Percentiles rank a stretch among this genome's conserved stretches.
Evolutionary conservation across 1,140 invertebrate species (phyloP).

Genomic region (Macrobrachium rosenbergii): DNA sequence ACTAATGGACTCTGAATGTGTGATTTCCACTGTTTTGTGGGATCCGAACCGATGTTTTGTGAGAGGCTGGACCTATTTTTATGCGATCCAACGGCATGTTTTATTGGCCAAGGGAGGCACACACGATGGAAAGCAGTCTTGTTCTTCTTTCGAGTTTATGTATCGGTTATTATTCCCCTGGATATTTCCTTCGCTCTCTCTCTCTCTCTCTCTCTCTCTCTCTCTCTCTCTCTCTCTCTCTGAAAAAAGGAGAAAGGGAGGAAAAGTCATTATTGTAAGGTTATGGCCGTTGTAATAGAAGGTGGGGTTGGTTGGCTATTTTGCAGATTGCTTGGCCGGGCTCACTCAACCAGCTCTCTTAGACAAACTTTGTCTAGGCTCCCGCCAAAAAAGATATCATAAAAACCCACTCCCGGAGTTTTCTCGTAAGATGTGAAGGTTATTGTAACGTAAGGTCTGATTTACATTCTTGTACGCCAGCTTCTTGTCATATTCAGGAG

Average conservation of each 20-base stretch:
- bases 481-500: too few relatives aligned
- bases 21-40: slow-evolving; percentile 61
- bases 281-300: too few relatives aligned
- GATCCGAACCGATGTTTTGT: slow-evolving; percentile 56
- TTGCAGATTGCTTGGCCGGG: slow-evolving; percentile 7
- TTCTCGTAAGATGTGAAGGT: too few relatives aligned
- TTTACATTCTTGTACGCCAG: too few relatives aligned
- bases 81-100: slow-evolving; percentile 54
- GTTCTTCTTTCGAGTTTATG: too few relatives aligned
- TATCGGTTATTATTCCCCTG: background rate
- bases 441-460: too few relatives aligned
- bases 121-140: slow-evolving; percentile 12
- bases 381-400: too few relatives aligned
- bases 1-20: slow-evolving; percentile 61
- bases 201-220: background rate
- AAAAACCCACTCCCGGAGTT: too few relatives aligned
- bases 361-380: too few relatives aligned
- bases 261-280: too few relatives aligned
- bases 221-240: background rate
- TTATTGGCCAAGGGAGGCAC: slow-evolving; percentile 51
- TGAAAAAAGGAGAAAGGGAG: too few relatives aligned
- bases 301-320: background rate
- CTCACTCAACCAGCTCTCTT: too few relatives aligned
- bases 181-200: background rate
- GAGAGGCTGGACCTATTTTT: slow-evolving; percentile 48